Conservation (phyloP, 1,140 invertebrate species). For the Scaptomyza montana region DNA sequence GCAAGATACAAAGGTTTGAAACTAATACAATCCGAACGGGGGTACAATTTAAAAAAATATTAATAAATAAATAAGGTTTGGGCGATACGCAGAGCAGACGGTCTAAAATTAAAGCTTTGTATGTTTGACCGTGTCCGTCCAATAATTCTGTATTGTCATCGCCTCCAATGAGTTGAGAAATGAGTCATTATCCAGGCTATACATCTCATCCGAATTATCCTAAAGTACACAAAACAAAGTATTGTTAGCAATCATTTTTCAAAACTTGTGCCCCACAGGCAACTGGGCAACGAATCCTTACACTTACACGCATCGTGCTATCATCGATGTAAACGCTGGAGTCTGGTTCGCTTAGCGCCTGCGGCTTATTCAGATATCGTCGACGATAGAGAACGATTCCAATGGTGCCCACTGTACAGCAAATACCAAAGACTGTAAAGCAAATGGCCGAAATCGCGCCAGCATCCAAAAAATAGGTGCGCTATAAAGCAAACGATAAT, state of each 20-base stretch:
- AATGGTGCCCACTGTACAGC: constrained; percentile 88
- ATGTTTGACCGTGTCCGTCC: constrained; percentile 95
- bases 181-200: constrained; percentile 95
- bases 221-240: constrained; percentile 84
- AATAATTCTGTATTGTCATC: constrained; percentile 97
- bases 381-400: constrained; percentile 90
- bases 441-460: constrained; percentile 90
- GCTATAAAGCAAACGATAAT: constrained; percentile 29
- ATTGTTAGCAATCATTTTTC: not conserved
- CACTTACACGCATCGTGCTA: constrained; percentile 92
- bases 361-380: constrained; percentile 91
- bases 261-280: not conserved
- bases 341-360: constrained; percentile 92
- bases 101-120: constrained; percentile 90
- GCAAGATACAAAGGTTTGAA: not conserved
- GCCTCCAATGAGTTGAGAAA: constrained; percentile 95
- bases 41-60: too few species aligned
- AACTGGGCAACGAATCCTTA: constrained; percentile 68
- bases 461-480: constrained; percentile 85
- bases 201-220: constrained; percentile 96
- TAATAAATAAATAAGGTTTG: constrained; percentile 11
- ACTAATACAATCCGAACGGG: not conserved
- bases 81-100: constrained; percentile 23
- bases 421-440: constrained; percentile 87
- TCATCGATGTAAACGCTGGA: constrained; percentile 95